Percentiles rank a stretch among this genome's conserved stretches.
phyloP scores from a whole-genome alignment of 2,888 invertebrate species.

The Eurytoma californica region DNA sequence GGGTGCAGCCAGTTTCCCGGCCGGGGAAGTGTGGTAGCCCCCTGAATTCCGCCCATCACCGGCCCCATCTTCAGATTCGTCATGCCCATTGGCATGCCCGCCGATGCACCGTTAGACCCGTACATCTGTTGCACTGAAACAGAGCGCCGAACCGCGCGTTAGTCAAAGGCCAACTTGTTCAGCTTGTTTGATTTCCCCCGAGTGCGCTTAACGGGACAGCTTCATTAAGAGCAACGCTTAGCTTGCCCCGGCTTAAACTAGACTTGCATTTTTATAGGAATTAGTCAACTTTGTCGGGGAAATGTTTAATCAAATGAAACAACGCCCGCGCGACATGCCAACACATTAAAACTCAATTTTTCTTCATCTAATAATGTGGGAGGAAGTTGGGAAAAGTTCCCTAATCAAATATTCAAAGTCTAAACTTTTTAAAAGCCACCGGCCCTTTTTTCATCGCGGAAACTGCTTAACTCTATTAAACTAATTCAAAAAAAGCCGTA shows the following conservation, averaged over 20 bases:
- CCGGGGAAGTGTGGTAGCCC: conserved; percentile 75
- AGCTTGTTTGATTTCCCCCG: too few relatives aligned
- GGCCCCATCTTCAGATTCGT: conserved; percentile 75
- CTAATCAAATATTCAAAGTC: neutral
- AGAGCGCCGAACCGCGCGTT: conserved; percentile 47
- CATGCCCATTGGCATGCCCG: conserved; percentile 74
- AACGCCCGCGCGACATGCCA: neutral
- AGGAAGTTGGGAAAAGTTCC: neutral
- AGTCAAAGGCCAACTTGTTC: too few relatives aligned
- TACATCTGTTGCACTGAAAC: conserved; percentile 86
- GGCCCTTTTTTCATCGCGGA: neutral
- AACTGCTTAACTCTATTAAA: neutral
- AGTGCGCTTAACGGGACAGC: too few relatives aligned
- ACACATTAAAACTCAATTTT: too few relatives aligned
- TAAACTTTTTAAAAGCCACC: neutral
- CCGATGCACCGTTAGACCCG: conserved; percentile 82
- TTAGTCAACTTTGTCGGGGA: too few relatives aligned
- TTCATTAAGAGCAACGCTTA: too few relatives aligned
- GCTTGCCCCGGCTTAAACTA: too few relatives aligned
- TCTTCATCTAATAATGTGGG: too few relatives aligned
- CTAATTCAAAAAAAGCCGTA: neutral
- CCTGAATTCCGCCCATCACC: conserved; percentile 75
- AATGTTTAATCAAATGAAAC: neutral
- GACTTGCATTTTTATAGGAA: too few relatives aligned
- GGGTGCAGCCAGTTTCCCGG: conserved; percentile 98